Conservation (phyloP, 1,140 invertebrate species). For the Gerris buenoi region DNA sequence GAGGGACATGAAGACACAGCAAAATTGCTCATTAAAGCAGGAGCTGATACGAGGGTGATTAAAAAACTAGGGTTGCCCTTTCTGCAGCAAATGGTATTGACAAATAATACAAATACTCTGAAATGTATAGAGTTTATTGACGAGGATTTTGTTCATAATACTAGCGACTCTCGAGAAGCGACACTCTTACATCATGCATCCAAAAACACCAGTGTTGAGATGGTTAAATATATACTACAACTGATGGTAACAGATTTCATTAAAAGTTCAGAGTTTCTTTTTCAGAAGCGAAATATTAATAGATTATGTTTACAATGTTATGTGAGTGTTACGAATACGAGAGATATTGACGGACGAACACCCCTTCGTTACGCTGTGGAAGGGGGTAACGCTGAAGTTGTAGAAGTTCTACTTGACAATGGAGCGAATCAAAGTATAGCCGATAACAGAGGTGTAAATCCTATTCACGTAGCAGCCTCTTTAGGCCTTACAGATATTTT, state of each 20-base stretch:
- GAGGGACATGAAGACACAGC: neutral
- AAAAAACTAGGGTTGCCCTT: neutral
- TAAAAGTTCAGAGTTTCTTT: neutral
- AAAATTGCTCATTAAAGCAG: neutral
- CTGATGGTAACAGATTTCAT: neutral
- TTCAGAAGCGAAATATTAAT: neutral
- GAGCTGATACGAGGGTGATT: neutral
- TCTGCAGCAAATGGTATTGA: neutral
- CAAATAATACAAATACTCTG: neutral
- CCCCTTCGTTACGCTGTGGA: neutral
- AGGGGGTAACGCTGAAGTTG: neutral
- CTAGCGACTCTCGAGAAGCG: neutral
- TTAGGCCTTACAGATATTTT: neutral
- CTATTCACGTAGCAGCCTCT: neutral
- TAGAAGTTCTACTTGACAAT: neutral
- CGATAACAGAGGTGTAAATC: neutral
- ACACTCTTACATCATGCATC: neutral
- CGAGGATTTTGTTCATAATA: neutral
- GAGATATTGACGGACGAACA: neutral
- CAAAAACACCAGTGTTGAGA: neutral
- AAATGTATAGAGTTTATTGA: neutral
- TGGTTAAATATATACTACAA: neutral
- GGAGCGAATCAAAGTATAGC: neutral
- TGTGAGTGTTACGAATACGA: neutral
- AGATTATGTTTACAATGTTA: neutral